Conservation (phyloP, 1,140 invertebrate species). For the Diabrotica undecimpunctata region DNA sequence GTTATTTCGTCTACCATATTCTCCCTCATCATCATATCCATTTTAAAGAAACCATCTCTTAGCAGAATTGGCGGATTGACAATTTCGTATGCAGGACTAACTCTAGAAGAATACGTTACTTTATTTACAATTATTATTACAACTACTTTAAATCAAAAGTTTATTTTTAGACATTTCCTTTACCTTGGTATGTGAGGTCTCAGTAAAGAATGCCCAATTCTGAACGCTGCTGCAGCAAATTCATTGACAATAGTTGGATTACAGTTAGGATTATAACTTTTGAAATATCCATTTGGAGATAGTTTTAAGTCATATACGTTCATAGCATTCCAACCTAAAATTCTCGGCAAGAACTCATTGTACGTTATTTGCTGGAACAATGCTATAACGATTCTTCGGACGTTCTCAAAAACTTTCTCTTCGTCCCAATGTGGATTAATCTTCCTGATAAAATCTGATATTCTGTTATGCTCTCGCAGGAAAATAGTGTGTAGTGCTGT, state of each 20-base stretch:
- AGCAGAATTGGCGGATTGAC: conserved; percentile 73
- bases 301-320: conserved; percentile 83
- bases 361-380: conserved; percentile 91
- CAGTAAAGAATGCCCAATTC: conserved; percentile 91
- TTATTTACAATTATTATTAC: no score
- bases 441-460: conserved; percentile 74
- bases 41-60: conserved; percentile 92
- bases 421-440: conserved; percentile 89
- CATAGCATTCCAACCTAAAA: conserved; percentile 87
- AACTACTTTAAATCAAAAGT: no score
- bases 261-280: conserved; percentile 87
- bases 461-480: conserved; percentile 84
- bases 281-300: conserved; percentile 83
- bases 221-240: conserved; percentile 89
- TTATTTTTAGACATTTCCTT: no score
- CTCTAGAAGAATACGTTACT: not conserved
- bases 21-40: conserved; percentile 77
- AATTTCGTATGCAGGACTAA: conserved; percentile 75
- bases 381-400: conserved; percentile 79
- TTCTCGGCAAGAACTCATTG: conserved; percentile 88
- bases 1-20: conserved; percentile 82
- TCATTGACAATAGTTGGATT: conserved; percentile 91
- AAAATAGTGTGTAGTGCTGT: conserved; percentile 83
- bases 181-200: conserved; percentile 80
- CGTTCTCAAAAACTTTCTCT: conserved; percentile 80